Conservation (phyloP, 2,888 invertebrate genomes). For the Tachina fera region DNA sequence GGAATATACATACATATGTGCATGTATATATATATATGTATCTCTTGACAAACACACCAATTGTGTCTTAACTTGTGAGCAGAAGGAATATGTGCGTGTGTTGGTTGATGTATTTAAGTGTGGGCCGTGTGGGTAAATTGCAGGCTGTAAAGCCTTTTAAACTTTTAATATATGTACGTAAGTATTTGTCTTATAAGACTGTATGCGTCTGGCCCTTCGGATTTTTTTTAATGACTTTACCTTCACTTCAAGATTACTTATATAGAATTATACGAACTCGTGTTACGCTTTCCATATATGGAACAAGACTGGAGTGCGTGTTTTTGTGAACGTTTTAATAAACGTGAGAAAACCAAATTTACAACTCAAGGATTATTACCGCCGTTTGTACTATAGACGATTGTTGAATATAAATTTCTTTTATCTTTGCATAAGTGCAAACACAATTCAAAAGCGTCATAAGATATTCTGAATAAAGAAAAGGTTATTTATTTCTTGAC, state of each 20-base stretch:
- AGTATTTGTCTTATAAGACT: slow-evolving; percentile 1
- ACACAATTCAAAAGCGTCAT: neutral
- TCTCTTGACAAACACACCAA: slow-evolving; percentile 9
- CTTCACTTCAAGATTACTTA: slow-evolving; percentile 23
- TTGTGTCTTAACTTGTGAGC: neutral
- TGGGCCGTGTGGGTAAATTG: slow-evolving; percentile 63
- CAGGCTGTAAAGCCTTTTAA: slow-evolving; percentile 57
- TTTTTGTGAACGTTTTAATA: slow-evolving; percentile 28
- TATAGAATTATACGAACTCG: slow-evolving; percentile 9
- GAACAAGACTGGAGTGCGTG: neutral
- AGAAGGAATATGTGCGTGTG: neutral
- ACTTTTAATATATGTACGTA: slow-evolving; percentile 9
- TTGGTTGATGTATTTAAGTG: slow-evolving; percentile 35
- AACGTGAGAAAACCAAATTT: slow-evolving; percentile 69
- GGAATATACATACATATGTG: neutral
- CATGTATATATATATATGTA: no score
- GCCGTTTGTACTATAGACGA: slow-evolving; percentile 59
- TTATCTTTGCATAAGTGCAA: slow-evolving; percentile 54
- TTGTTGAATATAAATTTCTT: slow-evolving; percentile 67
- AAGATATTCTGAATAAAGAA: neutral
- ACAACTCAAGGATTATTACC: slow-evolving; percentile 58
- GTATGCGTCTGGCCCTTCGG: slow-evolving; percentile 8
- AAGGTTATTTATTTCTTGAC: slow-evolving; percentile 45
- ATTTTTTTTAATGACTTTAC: slow-evolving; percentile 29
- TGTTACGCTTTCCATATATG: slow-evolving; percentile 12